Evolutionary conservation across 2,888 invertebrate species (phyloP), one percentile per base, ranked within the genome.

Genomic region (Trichacis sp.): DNA sequence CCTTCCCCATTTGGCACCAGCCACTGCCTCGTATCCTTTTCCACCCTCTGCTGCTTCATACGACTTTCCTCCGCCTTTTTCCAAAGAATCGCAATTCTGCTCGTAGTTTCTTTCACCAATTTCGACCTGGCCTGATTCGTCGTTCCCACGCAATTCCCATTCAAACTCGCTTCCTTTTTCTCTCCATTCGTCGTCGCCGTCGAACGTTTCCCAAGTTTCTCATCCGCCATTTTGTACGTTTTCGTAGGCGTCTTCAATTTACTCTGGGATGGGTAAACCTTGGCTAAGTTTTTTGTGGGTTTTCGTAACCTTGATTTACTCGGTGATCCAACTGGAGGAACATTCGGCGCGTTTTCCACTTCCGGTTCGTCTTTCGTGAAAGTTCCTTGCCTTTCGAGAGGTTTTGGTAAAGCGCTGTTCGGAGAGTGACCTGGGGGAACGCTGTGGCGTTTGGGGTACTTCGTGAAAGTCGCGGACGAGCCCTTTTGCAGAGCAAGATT

Each of bases 341-440:
- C 40, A 12, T 24, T 46, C 12, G 83, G 82, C 1, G 78, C 79
- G 52, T 84, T 82, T 19, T 78, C 80, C 36, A 76, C 78, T 56
- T 83, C 83, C 0, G 88, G 87, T 70, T 94, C 93, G 73, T 96
- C 95, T 84, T 96, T 96, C 0, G 95, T 94, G 80, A 97, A 97
- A 0, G 97, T 97, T 11, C 95, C 95, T 83, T 97, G 96, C 20
- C 96, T 88, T 70, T 93, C 93, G 30, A 93, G 81, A 0, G 88
- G 88, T n/a, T 78, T 81, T 1, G 64, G 57, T 2, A 75, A 64
- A 0, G 45, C 33, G 38, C 52, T 65, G 68, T 19, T 67, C 58
- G 36, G 45, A 33, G 54, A 40, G 45, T 64, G 72, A 2, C 63
- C 72, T 2, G 69, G 67, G 3, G 75, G 73, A 2, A 74, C 74